Conservation (phyloP, 2,797 vertebrate species). For the Natrix natrix region DNA sequence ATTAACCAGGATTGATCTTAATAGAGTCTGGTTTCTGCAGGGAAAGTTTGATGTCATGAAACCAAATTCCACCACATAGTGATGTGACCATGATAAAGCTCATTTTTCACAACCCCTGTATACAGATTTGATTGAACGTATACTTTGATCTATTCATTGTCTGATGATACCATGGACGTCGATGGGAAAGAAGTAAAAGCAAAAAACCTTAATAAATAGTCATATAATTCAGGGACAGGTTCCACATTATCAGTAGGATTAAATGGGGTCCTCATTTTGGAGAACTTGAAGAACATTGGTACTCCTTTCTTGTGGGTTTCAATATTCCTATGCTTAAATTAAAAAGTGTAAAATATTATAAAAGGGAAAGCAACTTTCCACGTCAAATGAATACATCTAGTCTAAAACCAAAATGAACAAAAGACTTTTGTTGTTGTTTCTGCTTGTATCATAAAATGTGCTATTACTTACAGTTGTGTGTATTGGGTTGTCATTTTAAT, state of each 20-base stretch:
- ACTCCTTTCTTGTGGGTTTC: background rate
- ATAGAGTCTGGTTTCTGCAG: background rate
- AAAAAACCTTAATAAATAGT: background rate
- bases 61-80: background rate
- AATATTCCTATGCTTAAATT: background rate
- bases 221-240: background rate
- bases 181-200: background rate
- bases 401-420: background rate
- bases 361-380: background rate
- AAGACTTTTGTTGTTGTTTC: background rate
- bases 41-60: background rate
- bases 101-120: background rate
- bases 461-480: background rate
- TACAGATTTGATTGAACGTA: background rate
- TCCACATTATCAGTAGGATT: background rate
- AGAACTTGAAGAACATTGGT: background rate
- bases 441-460: background rate
- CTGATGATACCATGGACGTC: background rate
- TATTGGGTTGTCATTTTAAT: conserved; percentile 29
- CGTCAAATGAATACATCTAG: background rate
- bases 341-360: background rate
- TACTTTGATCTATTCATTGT: background rate
- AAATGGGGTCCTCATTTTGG: background rate
- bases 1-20: background rate
- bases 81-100: background rate